Evolutionary conservation across 2,888 invertebrate genomes (phyloP).

Genomic region (Microplitis deprimator): DNA sequence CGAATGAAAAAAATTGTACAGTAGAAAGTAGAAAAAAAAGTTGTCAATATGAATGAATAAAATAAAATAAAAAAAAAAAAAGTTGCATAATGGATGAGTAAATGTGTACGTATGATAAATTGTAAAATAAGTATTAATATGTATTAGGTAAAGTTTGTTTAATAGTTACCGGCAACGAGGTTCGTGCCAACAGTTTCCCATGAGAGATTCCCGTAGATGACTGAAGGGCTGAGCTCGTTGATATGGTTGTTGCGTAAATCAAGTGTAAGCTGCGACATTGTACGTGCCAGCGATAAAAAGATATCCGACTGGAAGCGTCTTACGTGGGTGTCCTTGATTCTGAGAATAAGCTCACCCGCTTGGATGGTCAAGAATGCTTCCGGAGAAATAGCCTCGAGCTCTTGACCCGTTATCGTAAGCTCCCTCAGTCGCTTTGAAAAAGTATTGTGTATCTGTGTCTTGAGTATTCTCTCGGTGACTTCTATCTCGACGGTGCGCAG

Average conservation of each 20-base stretch:
- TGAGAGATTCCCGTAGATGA: constrained; percentile 89
- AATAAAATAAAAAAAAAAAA: constrained; percentile 25
- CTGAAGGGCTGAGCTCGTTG: constrained; percentile 85
- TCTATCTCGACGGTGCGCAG: constrained; percentile 84
- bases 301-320: constrained; percentile 86
- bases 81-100: constrained; percentile 17
- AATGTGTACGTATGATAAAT: constrained; percentile 19
- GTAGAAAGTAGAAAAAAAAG: constrained; percentile 34
- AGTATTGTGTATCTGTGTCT: constrained; percentile 82
- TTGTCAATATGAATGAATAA: constrained; percentile 1
- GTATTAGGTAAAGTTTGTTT: not conserved
- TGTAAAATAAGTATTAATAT: not conserved
- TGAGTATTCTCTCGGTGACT: constrained; percentile 81
- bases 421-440: constrained; percentile 86
- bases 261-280: constrained; percentile 84
- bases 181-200: constrained; percentile 92
- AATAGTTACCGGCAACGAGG: constrained; percentile 81
- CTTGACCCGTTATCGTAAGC: constrained; percentile 84
- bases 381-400: constrained; percentile 81
- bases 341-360: constrained; percentile 82
- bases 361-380: constrained; percentile 84
- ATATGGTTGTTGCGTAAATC: constrained; percentile 90
- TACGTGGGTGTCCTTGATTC: constrained; percentile 84
- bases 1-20: constrained; percentile 29
- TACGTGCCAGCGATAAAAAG: constrained; percentile 82